These are phyloP conservation scores for Drosophila gaucha DNA, from an alignment of 2,888 invertebrate species.

Conservation along the genomic window DNA sequence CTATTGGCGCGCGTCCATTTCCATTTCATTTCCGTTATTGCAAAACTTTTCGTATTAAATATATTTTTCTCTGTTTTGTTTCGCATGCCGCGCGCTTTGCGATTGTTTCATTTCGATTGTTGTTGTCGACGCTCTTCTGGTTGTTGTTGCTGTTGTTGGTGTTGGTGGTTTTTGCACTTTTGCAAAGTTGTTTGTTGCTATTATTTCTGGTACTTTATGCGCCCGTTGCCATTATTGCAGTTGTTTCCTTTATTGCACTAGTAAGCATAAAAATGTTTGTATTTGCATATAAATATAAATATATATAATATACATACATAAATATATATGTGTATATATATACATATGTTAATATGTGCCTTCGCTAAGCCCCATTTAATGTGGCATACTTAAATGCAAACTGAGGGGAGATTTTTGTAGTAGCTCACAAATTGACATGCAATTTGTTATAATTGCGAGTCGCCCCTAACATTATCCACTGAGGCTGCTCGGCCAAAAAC, in stretches of 20 bases:
- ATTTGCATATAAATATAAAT: conserved; percentile 39
- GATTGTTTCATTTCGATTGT: conserved; percentile 72
- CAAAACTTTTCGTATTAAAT: conserved; percentile 80
- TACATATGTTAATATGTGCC: conserved; percentile 10
- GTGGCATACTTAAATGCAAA: conserved; percentile 53
- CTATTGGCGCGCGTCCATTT: conserved; percentile 80
- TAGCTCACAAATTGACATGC: conserved; percentile 63
- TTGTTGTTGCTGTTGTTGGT: conserved; percentile 38
- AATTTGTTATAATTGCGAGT: conserved; percentile 63
- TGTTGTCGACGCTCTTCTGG: conserved; percentile 2
- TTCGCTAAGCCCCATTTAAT: conserved; percentile 41
- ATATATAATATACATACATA: conserved; percentile 15
- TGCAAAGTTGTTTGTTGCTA: conserved; percentile 71
- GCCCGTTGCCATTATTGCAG: conserved; percentile 71
- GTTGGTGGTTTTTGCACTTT: conserved; percentile 69
- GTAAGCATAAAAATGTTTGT: conserved; percentile 55
- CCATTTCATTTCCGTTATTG: conserved; percentile 80
- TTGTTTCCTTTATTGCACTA: conserved; percentile 73
- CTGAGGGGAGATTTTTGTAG: neutral
- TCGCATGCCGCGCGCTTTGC: conserved; percentile 38
- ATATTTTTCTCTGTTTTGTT: conserved; percentile 67
- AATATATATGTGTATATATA: neutral
- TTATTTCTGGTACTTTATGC: conserved; percentile 75
- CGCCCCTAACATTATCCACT: neutral
- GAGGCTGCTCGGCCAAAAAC: conserved; percentile 27